phyloP scores from a whole-genome alignment of 2,797 vertebrate species.

The Gambusia yucatana region DNA sequence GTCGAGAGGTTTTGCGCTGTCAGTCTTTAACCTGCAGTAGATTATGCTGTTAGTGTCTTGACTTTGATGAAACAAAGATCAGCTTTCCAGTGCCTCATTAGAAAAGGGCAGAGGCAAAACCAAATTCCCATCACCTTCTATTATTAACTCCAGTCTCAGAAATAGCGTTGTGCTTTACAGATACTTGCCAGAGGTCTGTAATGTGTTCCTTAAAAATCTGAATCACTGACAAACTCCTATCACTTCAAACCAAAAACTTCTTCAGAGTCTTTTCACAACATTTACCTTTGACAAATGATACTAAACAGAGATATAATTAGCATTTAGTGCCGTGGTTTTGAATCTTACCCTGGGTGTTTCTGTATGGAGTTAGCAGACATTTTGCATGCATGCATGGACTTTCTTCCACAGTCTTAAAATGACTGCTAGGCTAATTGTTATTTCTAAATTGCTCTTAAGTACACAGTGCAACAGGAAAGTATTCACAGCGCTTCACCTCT shows the following conservation, averaged over 20 bases:
- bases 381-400: neutral
- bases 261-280: neutral
- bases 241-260: neutral
- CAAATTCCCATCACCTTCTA: neutral
- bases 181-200: neutral
- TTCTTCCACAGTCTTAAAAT: neutral
- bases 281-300: neutral
- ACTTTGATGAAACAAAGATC: neutral
- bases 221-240: no score
- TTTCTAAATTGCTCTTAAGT: neutral
- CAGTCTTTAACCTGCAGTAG: neutral
- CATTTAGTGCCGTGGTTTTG: neutral
- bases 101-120: neutral
- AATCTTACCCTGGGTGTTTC: neutral
- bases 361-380: neutral
- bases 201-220: neutral
- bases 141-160: neutral
- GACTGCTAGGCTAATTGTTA: neutral
- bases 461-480: neutral
- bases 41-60: neutral
- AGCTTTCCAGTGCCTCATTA: neutral
- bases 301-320: neutral
- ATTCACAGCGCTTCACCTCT: neutral
- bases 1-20: neutral
- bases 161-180: neutral